Evolutionary conservation across 2,888 invertebrate genomes (phyloP).

Genomic region (Ptilodon capucinus): DNA sequence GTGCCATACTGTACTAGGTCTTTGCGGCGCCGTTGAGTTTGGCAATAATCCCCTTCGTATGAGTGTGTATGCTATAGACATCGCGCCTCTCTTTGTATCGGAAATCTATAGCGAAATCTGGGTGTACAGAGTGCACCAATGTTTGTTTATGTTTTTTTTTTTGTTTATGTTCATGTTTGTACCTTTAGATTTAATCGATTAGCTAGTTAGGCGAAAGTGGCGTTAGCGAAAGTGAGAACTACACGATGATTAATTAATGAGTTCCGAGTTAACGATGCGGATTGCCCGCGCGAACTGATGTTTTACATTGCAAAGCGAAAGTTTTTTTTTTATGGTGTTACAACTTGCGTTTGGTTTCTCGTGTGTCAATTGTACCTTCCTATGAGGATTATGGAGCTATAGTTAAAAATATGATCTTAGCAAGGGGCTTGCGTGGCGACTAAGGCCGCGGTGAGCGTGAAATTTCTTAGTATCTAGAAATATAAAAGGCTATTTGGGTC

Average conservation of each 20-base stretch:
- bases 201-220: conserved; percentile 25
- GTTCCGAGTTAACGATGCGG: conserved; percentile 23
- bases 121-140: no score
- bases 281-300: conserved; percentile 15
- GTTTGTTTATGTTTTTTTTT: no score
- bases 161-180: no score
- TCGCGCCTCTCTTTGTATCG: no score
- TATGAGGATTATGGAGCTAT: background rate
- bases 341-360: background rate
- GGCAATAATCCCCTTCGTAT: background rate
- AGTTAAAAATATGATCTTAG: no score
- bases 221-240: conserved; percentile 23
- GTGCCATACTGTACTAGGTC: no score
- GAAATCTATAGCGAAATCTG: no score
- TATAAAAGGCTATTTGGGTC: no score
- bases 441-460: no score
- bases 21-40: no score
- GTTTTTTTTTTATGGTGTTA: conserved; percentile 10
- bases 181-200: background rate
- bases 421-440: no score
- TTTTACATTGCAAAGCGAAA: conserved; percentile 26
- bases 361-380: background rate
- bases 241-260: conserved; percentile 31
- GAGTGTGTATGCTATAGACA: background rate
- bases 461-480: no score